phyloP scores from a whole-genome alignment of 2,888 invertebrate species.

The Carcina quercana region DNA sequence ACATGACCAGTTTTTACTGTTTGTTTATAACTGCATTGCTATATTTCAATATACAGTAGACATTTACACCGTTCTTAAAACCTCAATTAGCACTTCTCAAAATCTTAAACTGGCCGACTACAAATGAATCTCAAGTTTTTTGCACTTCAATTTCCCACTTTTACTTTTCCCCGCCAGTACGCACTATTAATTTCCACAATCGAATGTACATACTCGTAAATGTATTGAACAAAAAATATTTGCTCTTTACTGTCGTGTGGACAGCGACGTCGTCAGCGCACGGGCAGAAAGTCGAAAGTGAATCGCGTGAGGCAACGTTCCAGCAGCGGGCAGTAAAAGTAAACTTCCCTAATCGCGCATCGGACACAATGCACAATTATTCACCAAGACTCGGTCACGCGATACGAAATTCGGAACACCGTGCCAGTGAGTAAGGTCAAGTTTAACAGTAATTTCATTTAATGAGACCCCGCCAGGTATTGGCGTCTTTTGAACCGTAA shows the following conservation, averaged over 20 bases:
- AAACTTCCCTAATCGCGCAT: conserved; percentile 59
- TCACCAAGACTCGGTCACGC: conserved; percentile 28
- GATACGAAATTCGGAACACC: conserved; percentile 35
- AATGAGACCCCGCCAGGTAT: too few species aligned
- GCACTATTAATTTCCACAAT: conserved; percentile 24
- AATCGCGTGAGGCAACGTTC: conserved; percentile 57
- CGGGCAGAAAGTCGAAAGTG: conserved; percentile 62
- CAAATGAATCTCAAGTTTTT: too few species aligned
- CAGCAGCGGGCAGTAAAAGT: conserved; percentile 49
- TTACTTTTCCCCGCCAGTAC: conserved; percentile 17
- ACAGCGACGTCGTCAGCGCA: conserved; percentile 20
- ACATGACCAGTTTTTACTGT: too few species aligned
- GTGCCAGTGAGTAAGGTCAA: conserved; percentile 46
- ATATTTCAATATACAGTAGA: too few species aligned
- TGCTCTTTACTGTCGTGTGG: conserved; percentile 12
- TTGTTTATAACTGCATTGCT: too few species aligned
- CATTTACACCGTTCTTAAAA: too few species aligned
- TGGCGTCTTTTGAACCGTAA: too few species aligned
- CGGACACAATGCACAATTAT: conserved; percentile 36
- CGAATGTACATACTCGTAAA: conserved; percentile 19
- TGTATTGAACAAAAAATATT: conserved; percentile 20
- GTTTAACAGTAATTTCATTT: conserved; percentile 12
- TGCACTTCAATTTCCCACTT: conserved; percentile 10
- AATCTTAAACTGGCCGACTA: too few species aligned
- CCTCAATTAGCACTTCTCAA: too few species aligned